Evolutionary conservation across 2,888 invertebrate species (phyloP).

Genomic region (Apodemia mormo): DNA sequence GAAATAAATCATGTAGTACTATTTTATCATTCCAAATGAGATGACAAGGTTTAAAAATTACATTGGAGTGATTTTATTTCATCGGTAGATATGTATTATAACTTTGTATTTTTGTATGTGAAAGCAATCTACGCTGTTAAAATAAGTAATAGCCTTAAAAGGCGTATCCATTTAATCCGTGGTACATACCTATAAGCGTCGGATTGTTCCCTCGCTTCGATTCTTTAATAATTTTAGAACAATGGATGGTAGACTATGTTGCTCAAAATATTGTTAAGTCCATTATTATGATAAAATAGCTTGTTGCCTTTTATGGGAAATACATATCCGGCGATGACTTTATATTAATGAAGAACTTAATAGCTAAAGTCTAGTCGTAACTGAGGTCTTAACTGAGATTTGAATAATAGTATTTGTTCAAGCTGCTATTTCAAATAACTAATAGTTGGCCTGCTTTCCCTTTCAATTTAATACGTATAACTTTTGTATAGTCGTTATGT

Average conservation of each 20-base stretch:
- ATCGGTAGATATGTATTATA: too few relatives aligned
- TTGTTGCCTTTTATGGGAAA: constrained; percentile 44
- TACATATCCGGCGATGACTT: constrained; percentile 46
- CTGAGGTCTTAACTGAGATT: constrained; percentile 37
- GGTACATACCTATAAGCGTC: too few relatives aligned
- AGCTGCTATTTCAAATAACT: not conserved
- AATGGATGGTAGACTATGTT: constrained; percentile 21
- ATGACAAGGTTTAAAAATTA: too few relatives aligned
- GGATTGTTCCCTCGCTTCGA: too few relatives aligned
- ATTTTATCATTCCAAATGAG: too few relatives aligned
- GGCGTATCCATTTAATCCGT: too few relatives aligned
- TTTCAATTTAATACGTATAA: not conserved
- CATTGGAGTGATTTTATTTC: too few relatives aligned
- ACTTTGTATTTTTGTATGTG: too few relatives aligned
- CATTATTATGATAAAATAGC: constrained; percentile 56
- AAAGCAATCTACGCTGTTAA: too few relatives aligned
- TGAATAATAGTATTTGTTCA: constrained; percentile 15
- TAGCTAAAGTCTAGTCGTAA: constrained; percentile 33
- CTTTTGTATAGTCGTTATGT: not conserved
- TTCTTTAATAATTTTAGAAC: not conserved
- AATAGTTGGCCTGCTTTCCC: not conserved
- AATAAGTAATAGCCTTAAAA: too few relatives aligned
- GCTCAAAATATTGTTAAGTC: constrained; percentile 41
- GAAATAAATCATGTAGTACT: too few relatives aligned
- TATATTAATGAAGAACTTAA: constrained; percentile 44